phyloP scores from a whole-genome alignment of 2,113 vertebrate genomes.

The Stomatorhinus ivindoensis region DNA sequence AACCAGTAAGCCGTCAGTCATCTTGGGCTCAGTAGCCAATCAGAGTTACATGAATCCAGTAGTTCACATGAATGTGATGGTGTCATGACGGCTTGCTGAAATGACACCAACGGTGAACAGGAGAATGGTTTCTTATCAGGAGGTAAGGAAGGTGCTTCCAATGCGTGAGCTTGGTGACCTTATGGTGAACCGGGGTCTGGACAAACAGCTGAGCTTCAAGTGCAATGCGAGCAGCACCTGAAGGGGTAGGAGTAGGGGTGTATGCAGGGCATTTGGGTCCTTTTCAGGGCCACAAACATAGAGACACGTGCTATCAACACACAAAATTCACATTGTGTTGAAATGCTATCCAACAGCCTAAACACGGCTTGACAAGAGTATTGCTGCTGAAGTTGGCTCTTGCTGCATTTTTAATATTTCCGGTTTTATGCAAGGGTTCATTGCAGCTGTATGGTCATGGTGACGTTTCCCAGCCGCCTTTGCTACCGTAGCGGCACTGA shows the following conservation, averaged over 20 bases:
- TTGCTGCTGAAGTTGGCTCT: neutral
- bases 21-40: neutral
- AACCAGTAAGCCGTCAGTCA: neutral
- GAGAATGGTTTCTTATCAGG: neutral
- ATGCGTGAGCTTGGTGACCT: slow-evolving; percentile 56
- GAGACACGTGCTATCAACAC: neutral
- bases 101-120: neutral
- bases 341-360: neutral
- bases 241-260: neutral
- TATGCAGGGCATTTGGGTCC: neutral
- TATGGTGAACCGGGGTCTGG: slow-evolving; percentile 59
- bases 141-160: neutral
- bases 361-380: neutral
- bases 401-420: neutral
- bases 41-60: neutral
- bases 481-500: neutral
- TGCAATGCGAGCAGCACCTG: slow-evolving; percentile 78
- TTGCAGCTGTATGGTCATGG: neutral
- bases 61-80: neutral
- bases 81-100: neutral
- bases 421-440: neutral
- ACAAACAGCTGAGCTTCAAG: slow-evolving; percentile 89
- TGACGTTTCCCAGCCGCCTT: neutral
- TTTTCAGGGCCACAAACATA: neutral
- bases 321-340: neutral